Evolutionary conservation across 2,113 vertebrate genomes (phyloP), one percentile per base, ranked within the genome.

Genomic region (Alligator mississippiensis): DNA sequence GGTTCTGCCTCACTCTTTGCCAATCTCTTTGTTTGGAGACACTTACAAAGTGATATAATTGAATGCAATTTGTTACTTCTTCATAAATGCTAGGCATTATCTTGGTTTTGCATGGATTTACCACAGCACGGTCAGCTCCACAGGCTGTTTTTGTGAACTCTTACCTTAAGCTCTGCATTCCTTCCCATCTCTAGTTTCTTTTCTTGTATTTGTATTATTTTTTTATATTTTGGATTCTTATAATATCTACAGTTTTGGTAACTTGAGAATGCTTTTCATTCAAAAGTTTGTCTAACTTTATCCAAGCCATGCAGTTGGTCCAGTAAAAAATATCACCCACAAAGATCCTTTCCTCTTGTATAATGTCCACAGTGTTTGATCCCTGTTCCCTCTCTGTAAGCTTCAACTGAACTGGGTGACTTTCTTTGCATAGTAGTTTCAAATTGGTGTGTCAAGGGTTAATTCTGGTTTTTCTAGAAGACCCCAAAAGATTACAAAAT

Each of bases 121-220:
- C 25, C 18, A 81, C 30, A 57, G n/a, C 54, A 54, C n/a, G 18
- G 22, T 18, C 22, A 79, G 25, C 6, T 38, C n/a, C 54, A 27
- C 0, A 0, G 75, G 38, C 80, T 68, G 68, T 4, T 79, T 80
- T 92, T 82, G 1, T 28, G 21, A 80, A 4, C 58, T 87, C 11
- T 77, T 47, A 30, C 14, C 30, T 0, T 0, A 0, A 81, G 4
- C n/a, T 88, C 17, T 10, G 30, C 9, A 9, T 70, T 87, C 54
- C 79, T 10, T 90, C 88, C 55, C 70, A 11, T 22, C 30, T 60
- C 15, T 88, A 47, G 27, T 3, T n/a, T 68, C 68, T 89, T 55
- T 10, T 2, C 82, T 90, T 64, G n/a, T 28, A n/a, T 17, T 47
- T 47, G 47, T 47, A 47, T 47, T 47, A 47, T 64, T 66, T 28